These are phyloP conservation scores for Uria aalge DNA, from an alignment of 2,113 vertebrate genomes.

Conservation along the genomic window DNA sequence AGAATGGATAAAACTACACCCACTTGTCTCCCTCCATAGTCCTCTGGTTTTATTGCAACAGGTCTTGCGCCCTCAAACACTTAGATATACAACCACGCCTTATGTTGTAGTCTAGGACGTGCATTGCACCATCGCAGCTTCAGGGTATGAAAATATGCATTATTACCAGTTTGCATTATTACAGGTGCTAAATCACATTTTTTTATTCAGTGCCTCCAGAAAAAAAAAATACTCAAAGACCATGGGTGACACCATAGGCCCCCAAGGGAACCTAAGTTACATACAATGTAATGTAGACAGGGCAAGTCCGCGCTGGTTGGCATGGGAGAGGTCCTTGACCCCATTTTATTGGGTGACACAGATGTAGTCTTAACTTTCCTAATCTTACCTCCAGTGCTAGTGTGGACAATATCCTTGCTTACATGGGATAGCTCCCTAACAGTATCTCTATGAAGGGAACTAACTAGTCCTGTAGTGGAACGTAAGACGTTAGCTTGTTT, in stretches of 20 bases:
- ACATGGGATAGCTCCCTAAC: background rate
- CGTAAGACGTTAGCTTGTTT: accelerated
- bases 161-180: background rate
- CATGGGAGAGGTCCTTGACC: background rate
- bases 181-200: background rate
- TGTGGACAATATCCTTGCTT: background rate
- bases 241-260: background rate
- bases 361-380: background rate
- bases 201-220: background rate
- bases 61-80: background rate
- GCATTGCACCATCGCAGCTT: background rate
- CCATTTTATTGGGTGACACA: background rate
- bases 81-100: background rate
- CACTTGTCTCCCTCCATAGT: background rate
- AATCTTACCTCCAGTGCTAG: background rate
- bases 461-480: background rate
- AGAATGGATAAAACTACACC: background rate
- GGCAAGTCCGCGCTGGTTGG: background rate
- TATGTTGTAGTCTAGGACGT: background rate
- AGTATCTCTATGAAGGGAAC: background rate
- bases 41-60: background rate
- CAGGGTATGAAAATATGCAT: background rate
- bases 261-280: background rate
- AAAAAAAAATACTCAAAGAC: background rate
- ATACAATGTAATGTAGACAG: background rate